Conservation (phyloP, 2,888 invertebrate genomes). For the Caenorhabditis sulstoni region DNA sequence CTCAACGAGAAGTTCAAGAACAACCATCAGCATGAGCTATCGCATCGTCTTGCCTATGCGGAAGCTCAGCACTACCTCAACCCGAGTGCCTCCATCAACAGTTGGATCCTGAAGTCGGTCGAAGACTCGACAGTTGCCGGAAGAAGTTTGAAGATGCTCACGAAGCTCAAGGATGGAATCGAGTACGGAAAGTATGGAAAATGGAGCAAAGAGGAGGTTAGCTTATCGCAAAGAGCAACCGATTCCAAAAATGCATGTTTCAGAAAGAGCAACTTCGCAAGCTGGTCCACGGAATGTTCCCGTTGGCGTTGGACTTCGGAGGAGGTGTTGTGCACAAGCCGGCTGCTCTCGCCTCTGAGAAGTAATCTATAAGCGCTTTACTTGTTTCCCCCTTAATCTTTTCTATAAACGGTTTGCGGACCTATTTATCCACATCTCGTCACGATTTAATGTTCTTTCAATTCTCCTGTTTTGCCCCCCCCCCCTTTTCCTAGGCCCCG, state of each 20-base stretch:
- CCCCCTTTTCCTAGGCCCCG: neutral
- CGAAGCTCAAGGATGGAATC: constrained; percentile 68
- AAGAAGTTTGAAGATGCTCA: constrained; percentile 60
- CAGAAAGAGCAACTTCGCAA: constrained; percentile 46
- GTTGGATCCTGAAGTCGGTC: constrained; percentile 66
- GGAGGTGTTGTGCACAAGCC: constrained; percentile 51
- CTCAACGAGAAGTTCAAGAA: constrained; percentile 87
- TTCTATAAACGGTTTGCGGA: too few species aligned
- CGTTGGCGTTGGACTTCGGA: constrained; percentile 64
- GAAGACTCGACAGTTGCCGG: constrained; percentile 61
- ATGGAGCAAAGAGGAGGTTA: constrained; percentile 70
- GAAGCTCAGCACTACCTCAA: constrained; percentile 59
- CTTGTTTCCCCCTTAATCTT: neutral
- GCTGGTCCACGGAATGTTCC: constrained; percentile 61
- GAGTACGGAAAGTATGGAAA: constrained; percentile 70
- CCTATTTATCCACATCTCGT: too few species aligned
- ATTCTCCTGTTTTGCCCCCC: constrained; percentile 1
- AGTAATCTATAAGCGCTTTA: neutral
- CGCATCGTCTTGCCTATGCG: constrained; percentile 87
- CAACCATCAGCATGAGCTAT: constrained; percentile 85
- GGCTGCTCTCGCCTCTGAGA: neutral
- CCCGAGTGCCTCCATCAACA: constrained; percentile 43
- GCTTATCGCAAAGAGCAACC: neutral
- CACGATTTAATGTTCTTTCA: too few species aligned
- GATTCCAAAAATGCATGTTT: too few species aligned